Conservation (phyloP, 2,888 invertebrate genomes). For the Tryphoninae sp. region DNA sequence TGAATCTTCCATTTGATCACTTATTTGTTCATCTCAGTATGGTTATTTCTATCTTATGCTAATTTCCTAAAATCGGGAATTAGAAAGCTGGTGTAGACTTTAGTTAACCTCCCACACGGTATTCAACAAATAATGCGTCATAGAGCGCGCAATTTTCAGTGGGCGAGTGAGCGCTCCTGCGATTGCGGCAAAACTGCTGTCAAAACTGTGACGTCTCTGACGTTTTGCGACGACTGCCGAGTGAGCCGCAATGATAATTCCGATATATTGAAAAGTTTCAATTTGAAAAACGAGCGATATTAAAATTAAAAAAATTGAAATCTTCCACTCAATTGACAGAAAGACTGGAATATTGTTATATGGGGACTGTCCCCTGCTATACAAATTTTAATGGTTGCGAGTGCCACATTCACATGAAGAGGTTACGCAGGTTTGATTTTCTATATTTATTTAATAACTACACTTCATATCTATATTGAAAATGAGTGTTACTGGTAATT, state of each 20-base stretch:
- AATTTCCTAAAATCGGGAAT: no score
- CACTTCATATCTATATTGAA: neutral
- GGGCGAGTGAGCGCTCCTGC: neutral
- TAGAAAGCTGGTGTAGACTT: no score
- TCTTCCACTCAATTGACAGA: neutral
- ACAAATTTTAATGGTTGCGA: neutral
- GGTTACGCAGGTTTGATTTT: conserved; percentile 11
- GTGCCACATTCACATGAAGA: neutral
- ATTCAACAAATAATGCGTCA: neutral
- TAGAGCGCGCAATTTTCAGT: neutral
- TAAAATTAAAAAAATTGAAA: neutral
- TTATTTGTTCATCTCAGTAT: no score
- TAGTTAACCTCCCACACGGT: no score
- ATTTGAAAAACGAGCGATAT: neutral
- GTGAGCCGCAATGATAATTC: neutral
- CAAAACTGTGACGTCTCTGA: conserved; percentile 38
- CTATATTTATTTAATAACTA: conserved; percentile 7
- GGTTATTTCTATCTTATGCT: no score
- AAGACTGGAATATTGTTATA: neutral
- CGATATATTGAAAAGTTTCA: neutral
- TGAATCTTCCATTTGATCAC: no score
- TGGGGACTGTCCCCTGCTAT: conserved; percentile 7
- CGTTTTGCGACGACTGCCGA: neutral
- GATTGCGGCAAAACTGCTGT: conserved; percentile 17
- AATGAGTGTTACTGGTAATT: neutral